A percentile compares a stretch with the other conserved stretches of the same genome.
These are phyloP conservation scores for Merodon equestris DNA, from an alignment of 2,888 invertebrate species.

Conservation along the genomic window DNA sequence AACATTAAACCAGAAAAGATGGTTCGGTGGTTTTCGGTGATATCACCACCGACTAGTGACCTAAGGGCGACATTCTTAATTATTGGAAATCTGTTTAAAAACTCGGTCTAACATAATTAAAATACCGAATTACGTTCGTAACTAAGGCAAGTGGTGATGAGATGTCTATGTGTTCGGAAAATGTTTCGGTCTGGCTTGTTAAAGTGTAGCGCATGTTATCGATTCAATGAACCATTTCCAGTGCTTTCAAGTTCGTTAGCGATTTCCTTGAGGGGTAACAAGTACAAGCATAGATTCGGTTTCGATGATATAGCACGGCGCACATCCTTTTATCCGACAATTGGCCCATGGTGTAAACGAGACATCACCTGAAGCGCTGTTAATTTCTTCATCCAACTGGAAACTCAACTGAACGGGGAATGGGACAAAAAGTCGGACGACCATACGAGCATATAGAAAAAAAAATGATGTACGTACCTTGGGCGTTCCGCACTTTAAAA, in stretches of 20 bases:
- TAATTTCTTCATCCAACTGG: slow-evolving; percentile 67
- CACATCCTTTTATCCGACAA: slow-evolving; percentile 57
- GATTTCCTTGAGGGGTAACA: slow-evolving; percentile 59
- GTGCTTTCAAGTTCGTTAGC: slow-evolving; percentile 68
- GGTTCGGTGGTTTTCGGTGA: too few relatives aligned
- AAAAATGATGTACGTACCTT: slow-evolving; percentile 12
- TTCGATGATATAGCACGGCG: slow-evolving; percentile 34
- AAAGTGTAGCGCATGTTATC: slow-evolving; percentile 48
- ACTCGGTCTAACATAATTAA: slow-evolving; percentile 56
- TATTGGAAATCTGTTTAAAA: slow-evolving; percentile 34
- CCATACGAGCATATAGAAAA: slow-evolving; percentile 7
- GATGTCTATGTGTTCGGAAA: background rate
- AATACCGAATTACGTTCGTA: slow-evolving; percentile 30
- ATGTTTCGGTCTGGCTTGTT: slow-evolving; percentile 24
- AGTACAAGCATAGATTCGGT: slow-evolving; percentile 47
- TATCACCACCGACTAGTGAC: too few relatives aligned
- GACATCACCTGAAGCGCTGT: slow-evolving; percentile 65
- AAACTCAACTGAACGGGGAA: slow-evolving; percentile 45
- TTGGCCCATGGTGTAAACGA: slow-evolving; percentile 63
- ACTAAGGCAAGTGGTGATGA: slow-evolving; percentile 8
- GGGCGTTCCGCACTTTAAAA: slow-evolving; percentile 15
- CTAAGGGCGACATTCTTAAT: slow-evolving; percentile 20
- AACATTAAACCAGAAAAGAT: too few relatives aligned
- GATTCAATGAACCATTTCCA: slow-evolving; percentile 67
- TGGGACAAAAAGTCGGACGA: slow-evolving; percentile 23